A percentile compares a stretch with the other conserved stretches of the same genome.
phyloP scores from a whole-genome alignment of 2,113 vertebrate genomes.

The Phylloscopus trochilus region DNA sequence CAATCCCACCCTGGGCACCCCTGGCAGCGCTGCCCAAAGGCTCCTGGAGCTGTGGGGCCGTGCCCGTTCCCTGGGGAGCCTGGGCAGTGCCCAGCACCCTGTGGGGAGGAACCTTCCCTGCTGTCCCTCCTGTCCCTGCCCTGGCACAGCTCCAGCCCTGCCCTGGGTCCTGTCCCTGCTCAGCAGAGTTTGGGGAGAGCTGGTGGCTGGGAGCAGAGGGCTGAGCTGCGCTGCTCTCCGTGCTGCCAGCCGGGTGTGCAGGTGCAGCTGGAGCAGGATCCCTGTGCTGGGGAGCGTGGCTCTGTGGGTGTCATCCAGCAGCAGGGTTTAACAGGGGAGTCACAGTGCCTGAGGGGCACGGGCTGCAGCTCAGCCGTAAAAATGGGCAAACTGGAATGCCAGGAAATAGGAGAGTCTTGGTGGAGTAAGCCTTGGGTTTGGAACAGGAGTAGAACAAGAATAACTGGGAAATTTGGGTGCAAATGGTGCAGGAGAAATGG shows the following conservation, averaged over 20 bases:
- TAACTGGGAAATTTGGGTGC: slow-evolving; percentile 7
- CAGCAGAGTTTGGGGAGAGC: neutral
- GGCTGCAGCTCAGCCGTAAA: neutral
- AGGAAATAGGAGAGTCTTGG: neutral
- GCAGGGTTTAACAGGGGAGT: neutral
- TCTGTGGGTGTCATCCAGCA: neutral
- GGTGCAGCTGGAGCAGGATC: neutral
- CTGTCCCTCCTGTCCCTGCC: rapidly evolving
- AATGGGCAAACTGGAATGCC: neutral
- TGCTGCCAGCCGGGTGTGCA: neutral
- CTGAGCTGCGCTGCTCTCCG: neutral
- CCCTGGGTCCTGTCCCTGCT: neutral
- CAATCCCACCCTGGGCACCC: neutral
- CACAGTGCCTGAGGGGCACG: neutral
- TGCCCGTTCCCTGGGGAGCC: neutral
- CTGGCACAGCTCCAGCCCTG: neutral
- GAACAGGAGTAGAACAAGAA: neutral
- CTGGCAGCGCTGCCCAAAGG: rapidly evolving
- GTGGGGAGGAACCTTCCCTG: neutral
- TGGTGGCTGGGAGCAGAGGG: neutral
- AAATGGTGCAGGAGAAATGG: neutral
- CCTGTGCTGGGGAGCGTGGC: neutral
- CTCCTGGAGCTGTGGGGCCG: neutral
- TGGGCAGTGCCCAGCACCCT: neutral
- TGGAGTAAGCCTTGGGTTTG: neutral